Evolutionary conservation across 2,888 invertebrate species (phyloP), one percentile per base, ranked within the genome.

Genomic region (Apamea anceps): DNA sequence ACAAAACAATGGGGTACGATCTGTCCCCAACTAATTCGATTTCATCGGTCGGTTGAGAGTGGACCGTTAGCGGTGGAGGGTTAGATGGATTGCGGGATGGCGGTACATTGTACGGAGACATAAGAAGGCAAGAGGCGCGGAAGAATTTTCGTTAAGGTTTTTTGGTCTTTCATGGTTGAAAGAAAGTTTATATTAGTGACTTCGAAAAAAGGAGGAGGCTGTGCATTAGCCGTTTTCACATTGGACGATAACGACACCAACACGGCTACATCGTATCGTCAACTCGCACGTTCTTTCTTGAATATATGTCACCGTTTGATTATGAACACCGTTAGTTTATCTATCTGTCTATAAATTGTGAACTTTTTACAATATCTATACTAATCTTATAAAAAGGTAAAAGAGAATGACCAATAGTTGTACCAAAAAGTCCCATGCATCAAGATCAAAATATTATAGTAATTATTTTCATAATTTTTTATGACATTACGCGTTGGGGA

Each of bases 21-120:
- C 85, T 85, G 82, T 87, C 80, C 85, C 80, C 72, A 77, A 85
- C 88, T 89, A 90, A 89, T 89, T 90, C 89, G 83, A 88, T 89
- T 89, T 84, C 85, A 79, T 80, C 79, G 81, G 68, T 82, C 77
- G 81, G 75, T 77, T 74, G 83, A 37, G 72, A 85, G 81, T 85
- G 81, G 78, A 60, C 79, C 72, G 89, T 85, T 87, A 82, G 82
- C 37, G 79, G 84, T 54, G 70, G 71, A 77, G 84, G 86, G 83
- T 72, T 77, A 68, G 72, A 68, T 48, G 76, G 76, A 75, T 84
- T 62, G 45, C 72, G 65, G 65, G 74, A 65, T 48, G 67, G 72
- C 65, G 72, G 73, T 67, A 62, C 78, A 78, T 82, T 67, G 76
- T 63, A 51, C 51, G 3, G 60, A 10, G 54, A 72, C 57, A 25